Percentiles rank a stretch among this genome's conserved stretches.
These are phyloP conservation scores for Thelaira solivaga DNA, from an alignment of 2,888 invertebrate genomes.

Conservation along the genomic window DNA sequence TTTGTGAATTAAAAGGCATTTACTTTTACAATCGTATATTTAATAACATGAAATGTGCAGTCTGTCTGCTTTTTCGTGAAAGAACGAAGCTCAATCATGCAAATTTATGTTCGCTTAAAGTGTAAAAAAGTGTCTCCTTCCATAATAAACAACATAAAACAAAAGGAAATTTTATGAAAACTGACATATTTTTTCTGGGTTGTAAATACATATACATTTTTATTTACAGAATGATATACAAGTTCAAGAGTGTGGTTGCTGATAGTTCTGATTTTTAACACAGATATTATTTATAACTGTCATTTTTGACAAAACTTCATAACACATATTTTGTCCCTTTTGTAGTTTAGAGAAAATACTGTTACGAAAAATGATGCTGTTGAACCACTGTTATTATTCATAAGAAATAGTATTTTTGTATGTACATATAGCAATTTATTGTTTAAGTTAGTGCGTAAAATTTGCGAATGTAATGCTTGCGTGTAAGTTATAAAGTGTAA, in stretches of 20 bases:
- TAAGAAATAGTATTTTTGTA: no score
- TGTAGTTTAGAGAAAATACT: no score
- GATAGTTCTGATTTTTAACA: no score
- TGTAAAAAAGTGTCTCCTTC: slow-evolving; percentile 46
- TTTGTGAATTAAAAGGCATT: not conserved
- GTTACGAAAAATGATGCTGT: no score
- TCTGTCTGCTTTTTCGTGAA: slow-evolving; percentile 6
- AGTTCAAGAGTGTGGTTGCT: not conserved
- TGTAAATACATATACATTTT: not conserved
- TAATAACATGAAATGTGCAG: not conserved
- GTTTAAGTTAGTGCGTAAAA: no score
- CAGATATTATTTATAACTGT: no score
- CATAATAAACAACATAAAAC: slow-evolving; percentile 35
- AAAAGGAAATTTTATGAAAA: slow-evolving; percentile 36
- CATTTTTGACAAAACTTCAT: no score
- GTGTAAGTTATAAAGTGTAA: no score
- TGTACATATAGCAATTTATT: no score
- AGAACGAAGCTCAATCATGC: slow-evolving; percentile 45
- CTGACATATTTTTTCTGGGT: slow-evolving; percentile 7
- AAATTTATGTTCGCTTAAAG: slow-evolving; percentile 34
- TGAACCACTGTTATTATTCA: no score
- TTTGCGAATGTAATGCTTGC: no score
- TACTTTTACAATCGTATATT: not conserved
- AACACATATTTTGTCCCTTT: no score
- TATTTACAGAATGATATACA: not conserved